Evolutionary conservation across 2,797 vertebrate species (phyloP), one percentile per base, ranked within the genome.

Genomic region (Phaenicophaeus curvirostris): DNA sequence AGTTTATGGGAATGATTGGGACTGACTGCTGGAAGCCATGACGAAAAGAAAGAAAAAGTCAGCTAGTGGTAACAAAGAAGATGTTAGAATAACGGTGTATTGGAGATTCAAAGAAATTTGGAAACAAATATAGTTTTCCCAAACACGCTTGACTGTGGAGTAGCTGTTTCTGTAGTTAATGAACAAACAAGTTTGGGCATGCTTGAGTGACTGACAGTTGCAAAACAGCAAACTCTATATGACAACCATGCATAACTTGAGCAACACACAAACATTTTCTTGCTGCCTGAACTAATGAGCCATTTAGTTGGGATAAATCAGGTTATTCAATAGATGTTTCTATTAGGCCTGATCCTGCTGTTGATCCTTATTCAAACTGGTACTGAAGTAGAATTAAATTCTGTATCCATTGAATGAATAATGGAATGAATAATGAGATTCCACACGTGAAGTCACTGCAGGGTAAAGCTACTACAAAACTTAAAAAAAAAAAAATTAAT

Each of bases 251-350:
- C 90, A 81, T 42, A 93, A 46, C 51, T 89, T 89, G 85, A 90
- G 91, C 91, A 66, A 35, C 87, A 62, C 89, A 78, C 93, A 88
- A 93, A 90, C 83, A 69, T 44, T 62, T 87, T 61, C 91, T 28
- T 85, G 75, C 89, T 91, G 87, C 93, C 89, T 87, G 93, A 90
- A 72, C 93, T 88, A 91, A 96, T 88, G 94, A 95, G 91, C 93
- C 91, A 72, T 84, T 92, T 89, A 21, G 25, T 4, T 73, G 73
- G 68, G 93, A 78, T 91, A 94, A 94, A 96, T 76, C 93, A 81
- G 69, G 63, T 91, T 96, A 86, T 84, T 90, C 95, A 78, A 6
- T 61, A 82, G 50, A 87, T 61, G 87, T 48, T 94, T 68, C 82
- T 84, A 35, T 89, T 75, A 91, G 94, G 91, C 90, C 93, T 48